Evolutionary conservation across 2,797 vertebrate species (phyloP).

Genomic region (Petrocephalus schoutedeni): DNA sequence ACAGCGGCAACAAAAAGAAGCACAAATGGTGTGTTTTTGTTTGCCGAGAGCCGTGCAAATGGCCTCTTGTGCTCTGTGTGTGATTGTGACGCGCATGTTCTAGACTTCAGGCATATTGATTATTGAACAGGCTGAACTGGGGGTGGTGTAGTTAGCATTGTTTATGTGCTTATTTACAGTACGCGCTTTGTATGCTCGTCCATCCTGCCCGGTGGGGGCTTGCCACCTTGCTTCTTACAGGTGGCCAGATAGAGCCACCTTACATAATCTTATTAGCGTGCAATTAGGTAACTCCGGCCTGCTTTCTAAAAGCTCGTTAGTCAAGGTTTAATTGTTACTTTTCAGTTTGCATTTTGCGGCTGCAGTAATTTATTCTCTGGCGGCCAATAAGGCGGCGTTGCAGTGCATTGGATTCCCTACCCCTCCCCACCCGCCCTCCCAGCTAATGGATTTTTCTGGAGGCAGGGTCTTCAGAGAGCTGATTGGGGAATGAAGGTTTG

Average conservation of each 20-base stretch:
- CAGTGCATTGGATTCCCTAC: constrained; percentile 35
- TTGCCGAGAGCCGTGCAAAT: neutral
- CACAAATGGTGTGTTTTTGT: neutral
- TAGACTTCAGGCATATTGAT: constrained; percentile 12
- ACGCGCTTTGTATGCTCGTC: neutral
- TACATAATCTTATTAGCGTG: constrained; percentile 66
- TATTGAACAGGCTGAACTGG: constrained; percentile 11
- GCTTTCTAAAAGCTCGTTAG: constrained; percentile 70
- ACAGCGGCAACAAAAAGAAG: neutral
- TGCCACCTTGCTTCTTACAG: constrained; percentile 37
- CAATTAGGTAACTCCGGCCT: constrained; percentile 63
- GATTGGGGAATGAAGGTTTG: constrained; percentile 54
- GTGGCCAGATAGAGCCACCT: constrained; percentile 41
- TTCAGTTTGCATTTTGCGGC: constrained; percentile 63
- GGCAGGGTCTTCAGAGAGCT: constrained; percentile 45
- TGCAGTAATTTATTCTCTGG: constrained; percentile 68
- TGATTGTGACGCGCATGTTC: neutral
- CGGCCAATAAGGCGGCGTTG: constrained; percentile 55
- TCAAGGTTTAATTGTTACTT: constrained; percentile 71
- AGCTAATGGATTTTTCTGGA: constrained; percentile 25
- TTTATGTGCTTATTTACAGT: constrained; percentile 37
- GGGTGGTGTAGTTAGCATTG: constrained; percentile 16
- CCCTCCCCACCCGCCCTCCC: neutral
- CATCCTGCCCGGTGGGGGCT: neutral
- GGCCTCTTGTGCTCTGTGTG: neutral